Conservation (phyloP, 2,797 vertebrate genomes). For the Sorex maritimensis region DNA sequence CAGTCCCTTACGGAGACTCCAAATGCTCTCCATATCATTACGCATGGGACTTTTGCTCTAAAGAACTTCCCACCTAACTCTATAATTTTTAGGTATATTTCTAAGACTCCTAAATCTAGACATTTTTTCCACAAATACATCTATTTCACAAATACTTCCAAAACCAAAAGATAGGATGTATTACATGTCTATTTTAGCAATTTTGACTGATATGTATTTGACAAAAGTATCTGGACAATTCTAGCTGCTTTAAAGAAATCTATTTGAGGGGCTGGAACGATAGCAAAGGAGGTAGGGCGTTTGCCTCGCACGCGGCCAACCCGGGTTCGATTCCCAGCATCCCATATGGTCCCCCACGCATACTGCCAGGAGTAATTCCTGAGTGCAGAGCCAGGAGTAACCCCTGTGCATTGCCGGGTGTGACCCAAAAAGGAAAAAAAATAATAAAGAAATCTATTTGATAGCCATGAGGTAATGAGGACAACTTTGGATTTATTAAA, state of each 20-base stretch:
- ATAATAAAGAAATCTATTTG: constrained; percentile 23
- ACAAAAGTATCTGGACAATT: constrained; percentile 18
- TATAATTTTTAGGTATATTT: background rate
- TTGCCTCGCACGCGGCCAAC: too few species aligned
- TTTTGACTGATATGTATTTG: constrained; percentile 3
- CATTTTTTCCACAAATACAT: background rate
- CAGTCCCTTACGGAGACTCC: background rate
- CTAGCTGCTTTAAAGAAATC: constrained; percentile 31
- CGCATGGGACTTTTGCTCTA: background rate
- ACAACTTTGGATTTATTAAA: constrained; percentile 60
- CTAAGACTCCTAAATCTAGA: background rate
- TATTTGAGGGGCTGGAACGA: background rate
- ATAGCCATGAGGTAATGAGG: constrained; percentile 40
- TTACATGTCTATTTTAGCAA: background rate
- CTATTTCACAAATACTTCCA: constrained; percentile 1
- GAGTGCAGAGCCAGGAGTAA: too few species aligned
- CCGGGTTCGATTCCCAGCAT: too few species aligned
- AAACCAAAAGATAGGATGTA: background rate
- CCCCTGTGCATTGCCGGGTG: too few species aligned
- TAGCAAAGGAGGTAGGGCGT: too few species aligned
- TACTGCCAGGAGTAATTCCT: too few species aligned
- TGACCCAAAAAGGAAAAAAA: too few species aligned
- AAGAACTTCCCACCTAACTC: background rate
- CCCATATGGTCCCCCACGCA: too few species aligned
- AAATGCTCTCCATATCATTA: background rate